A percentile compares a stretch with the other conserved stretches of the same genome.
phyloP scores from a whole-genome alignment of 2,888 invertebrate species.

The Stegana nigrithorax region DNA sequence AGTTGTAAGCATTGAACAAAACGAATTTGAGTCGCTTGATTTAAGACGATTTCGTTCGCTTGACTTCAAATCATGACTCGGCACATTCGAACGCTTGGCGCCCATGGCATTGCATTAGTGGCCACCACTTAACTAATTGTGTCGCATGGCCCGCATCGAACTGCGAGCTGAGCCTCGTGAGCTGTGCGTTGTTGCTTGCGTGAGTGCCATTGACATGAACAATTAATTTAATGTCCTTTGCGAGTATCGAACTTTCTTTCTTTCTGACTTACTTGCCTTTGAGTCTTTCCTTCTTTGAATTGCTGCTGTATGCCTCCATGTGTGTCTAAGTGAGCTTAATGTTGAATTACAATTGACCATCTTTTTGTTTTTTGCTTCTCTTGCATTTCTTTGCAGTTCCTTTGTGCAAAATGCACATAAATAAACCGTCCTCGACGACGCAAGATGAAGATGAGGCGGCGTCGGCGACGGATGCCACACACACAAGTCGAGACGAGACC shows the following conservation, averaged over 20 bases:
- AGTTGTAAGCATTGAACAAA: too few species aligned
- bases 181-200: too few species aligned
- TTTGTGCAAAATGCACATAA: constrained; percentile 65
- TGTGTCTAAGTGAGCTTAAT: neutral
- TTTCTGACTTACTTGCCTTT: neutral
- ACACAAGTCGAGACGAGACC: neutral
- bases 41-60: too few species aligned
- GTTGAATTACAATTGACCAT: neutral
- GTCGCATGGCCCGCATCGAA: too few species aligned
- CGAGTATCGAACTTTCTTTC: neutral
- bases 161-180: too few species aligned
- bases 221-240: neutral
- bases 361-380: neutral
- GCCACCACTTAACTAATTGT: too few species aligned
- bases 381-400: constrained; percentile 46
- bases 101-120: too few species aligned
- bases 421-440: constrained; percentile 61
- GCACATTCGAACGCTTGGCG: too few species aligned
- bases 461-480: constrained; percentile 10
- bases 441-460: constrained; percentile 36
- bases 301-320: too few species aligned
- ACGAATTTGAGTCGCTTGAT: constrained; percentile 44
- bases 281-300: neutral
- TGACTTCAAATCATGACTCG: too few species aligned
- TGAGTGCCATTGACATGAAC: neutral